A percentile compares a stretch with the other conserved stretches of the same genome.
Evolutionary conservation across 2,888 invertebrate species (phyloP).

Genomic region (Invenusta paracnida): DNA sequence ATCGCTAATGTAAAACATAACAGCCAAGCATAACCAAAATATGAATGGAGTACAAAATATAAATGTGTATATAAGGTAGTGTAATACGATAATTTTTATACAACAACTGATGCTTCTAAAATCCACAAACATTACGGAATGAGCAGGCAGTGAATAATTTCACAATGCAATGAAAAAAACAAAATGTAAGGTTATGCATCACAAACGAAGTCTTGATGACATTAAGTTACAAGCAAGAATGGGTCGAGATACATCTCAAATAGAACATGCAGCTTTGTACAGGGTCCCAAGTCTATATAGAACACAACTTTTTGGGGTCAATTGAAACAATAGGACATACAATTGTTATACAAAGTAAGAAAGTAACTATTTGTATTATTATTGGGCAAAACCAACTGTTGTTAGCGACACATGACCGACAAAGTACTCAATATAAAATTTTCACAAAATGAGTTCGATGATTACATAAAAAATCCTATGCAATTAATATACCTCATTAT

Average conservation of each 20-base stretch:
- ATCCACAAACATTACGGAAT: neutral
- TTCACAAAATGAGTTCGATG: neutral
- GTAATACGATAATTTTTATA: too few species aligned
- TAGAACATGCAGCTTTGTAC: neutral
- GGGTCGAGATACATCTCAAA: neutral
- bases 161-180: neutral
- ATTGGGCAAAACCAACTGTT: neutral
- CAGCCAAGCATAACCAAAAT: too few species aligned
- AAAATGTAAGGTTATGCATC: neutral
- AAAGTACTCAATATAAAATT: neutral
- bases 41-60: too few species aligned
- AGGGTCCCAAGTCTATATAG: neutral
- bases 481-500: neutral
- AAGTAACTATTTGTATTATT: neutral
- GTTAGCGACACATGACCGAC: neutral
- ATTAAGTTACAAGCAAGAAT: neutral
- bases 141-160: neutral
- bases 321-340: neutral
- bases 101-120: neutral
- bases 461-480: neutral
- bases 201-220: neutral
- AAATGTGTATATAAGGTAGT: too few species aligned
- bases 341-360: neutral
- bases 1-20: too few species aligned
- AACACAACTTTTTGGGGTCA: neutral